phyloP scores from a whole-genome alignment of 2,113 vertebrate genomes.

The Apus apus region DNA sequence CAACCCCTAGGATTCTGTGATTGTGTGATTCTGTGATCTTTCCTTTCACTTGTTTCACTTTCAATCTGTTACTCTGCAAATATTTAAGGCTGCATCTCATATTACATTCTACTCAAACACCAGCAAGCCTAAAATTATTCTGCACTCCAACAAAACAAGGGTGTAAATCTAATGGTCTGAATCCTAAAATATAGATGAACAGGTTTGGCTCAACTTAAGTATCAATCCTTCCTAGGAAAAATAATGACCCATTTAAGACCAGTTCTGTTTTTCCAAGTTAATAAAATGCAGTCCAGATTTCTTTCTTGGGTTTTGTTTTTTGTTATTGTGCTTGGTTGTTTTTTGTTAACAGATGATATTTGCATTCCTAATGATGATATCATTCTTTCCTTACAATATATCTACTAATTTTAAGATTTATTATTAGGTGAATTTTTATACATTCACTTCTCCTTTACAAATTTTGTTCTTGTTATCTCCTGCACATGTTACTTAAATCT shows the following conservation, averaged over 20 bases:
- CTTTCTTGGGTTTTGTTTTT: not conserved
- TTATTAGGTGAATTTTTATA: not conserved
- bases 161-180: not conserved
- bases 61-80: not conserved
- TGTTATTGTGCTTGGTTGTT: not conserved
- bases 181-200: not conserved
- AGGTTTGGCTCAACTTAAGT: not conserved
- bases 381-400: not conserved
- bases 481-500: not conserved
- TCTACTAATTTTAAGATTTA: not conserved
- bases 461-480: not conserved
- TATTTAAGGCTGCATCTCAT: not conserved
- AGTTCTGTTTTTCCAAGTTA: not conserved
- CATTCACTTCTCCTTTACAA: not conserved
- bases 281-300: not conserved
- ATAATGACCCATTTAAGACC: not conserved
- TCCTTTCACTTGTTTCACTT: not conserved
- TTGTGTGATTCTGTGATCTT: too few species aligned
- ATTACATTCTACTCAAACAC: not conserved
- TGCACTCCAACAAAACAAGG: not conserved
- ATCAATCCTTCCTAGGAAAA: not conserved
- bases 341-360: not conserved
- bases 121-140: not conserved
- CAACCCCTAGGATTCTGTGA: too few species aligned
- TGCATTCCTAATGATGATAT: not conserved